These are phyloP conservation scores for Tretioscincus oriximinensis DNA, from an alignment of 2,113 vertebrate genomes.

Conservation along the genomic window DNA sequence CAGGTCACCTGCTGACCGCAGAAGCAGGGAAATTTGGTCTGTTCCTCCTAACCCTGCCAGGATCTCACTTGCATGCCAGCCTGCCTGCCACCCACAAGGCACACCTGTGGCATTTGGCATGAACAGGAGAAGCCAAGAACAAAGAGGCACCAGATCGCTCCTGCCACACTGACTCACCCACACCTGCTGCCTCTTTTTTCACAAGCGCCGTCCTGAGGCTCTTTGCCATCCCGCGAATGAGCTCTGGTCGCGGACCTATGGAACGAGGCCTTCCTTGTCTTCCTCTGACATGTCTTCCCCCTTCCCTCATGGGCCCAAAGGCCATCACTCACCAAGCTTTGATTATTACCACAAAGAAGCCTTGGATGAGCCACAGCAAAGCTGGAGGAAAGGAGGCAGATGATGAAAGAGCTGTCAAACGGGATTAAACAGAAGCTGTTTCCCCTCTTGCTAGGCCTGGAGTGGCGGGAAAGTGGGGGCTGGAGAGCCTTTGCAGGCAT, in stretches of 20 bases:
- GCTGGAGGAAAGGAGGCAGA: constrained; percentile 61
- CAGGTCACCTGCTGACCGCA: neutral
- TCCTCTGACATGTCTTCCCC: constrained; percentile 23
- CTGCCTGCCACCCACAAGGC: constrained; percentile 5
- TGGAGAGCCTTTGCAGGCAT: constrained; percentile 51
- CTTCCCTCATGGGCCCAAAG: neutral
- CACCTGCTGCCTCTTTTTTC: too few species aligned
- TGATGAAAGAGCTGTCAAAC: constrained; percentile 73
- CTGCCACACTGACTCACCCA: neutral
- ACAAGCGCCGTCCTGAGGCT: fast-evolving
- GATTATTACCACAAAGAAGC: constrained; percentile 68
- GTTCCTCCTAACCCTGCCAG: neutral
- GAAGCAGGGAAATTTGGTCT: neutral
- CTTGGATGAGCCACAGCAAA: constrained; percentile 61
- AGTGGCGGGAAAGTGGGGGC: constrained; percentile 21
- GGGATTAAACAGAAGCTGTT: constrained; percentile 69
- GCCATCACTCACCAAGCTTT: constrained; percentile 72
- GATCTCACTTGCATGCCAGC: neutral
- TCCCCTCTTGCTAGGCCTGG: constrained; percentile 53
- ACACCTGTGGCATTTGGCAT: constrained; percentile 23
- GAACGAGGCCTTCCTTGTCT: fast-evolving
- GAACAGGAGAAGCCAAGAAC: neutral
- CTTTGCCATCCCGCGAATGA: fast-evolving
- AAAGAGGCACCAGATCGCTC: constrained; percentile 7
- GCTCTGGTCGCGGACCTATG: fast-evolving